Evolutionary conservation across 2,113 vertebrate genomes (phyloP), one percentile per base, ranked within the genome.

Genomic region (Larimichthys crocea): DNA sequence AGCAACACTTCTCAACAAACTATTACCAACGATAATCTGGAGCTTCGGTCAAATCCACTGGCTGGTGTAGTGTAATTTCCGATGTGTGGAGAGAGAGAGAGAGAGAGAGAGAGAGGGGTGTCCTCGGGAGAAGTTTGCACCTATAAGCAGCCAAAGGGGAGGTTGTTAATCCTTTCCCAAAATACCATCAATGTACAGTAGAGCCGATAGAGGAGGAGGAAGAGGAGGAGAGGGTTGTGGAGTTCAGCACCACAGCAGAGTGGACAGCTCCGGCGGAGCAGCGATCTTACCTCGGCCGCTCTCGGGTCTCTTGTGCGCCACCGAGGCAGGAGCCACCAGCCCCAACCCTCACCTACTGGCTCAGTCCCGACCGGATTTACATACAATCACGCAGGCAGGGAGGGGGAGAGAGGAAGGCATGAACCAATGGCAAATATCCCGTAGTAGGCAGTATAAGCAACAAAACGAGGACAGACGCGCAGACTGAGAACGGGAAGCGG

Each of bases 161-260:
- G 59, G 59, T 68, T 65, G 79, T 82, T 87, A 90, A 92, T 93
- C 93, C 91, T 79, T 82, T 82, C 80, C 44, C 65, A 46, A 85
- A 82, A 83, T 81, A 61, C 20, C 55, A 53, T 0, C 40, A 31
- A 20, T 17, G 65, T 48, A 24, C 66, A 74, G 79, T 0, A 31
- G 73, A 85, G 73, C 52, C 53, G 55, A 60, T 0, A 2, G 48
- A 48, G 19, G 6, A 10, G 26, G 22, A 59, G 20, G 52, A 52
- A 24, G 55, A 55, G 1, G 55, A 57, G 19, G n/a, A 40, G 56
- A 8, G 16, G 10, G 40, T 56, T 75, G 69, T 60, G 65, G 69
- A 83, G 78, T 94, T 95, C 95, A 96, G 95, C 92, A 96, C 94
- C 92, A 81, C 83, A 22, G 79, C 61, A 22, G 22, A 92, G 83